These are phyloP conservation scores for Syngnathus acus DNA, from an alignment of 2,797 vertebrate genomes.

Conservation along the genomic window DNA sequence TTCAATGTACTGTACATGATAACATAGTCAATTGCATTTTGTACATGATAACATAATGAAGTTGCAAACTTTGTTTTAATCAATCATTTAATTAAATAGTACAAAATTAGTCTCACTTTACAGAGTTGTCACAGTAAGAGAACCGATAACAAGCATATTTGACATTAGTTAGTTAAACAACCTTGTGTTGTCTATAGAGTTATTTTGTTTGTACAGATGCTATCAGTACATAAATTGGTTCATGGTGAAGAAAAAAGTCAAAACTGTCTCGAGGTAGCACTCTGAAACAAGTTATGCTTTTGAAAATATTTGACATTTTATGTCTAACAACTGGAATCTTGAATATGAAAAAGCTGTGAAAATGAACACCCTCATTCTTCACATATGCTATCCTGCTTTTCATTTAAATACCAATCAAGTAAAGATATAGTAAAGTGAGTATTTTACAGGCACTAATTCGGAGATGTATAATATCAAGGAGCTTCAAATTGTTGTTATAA, in stretches of 20 bases:
- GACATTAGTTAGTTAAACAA: neutral
- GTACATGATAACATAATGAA: no score
- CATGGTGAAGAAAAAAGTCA: neutral
- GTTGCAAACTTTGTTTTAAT: no score
- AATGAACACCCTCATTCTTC: neutral
- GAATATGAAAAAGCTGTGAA: neutral
- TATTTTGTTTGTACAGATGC: neutral
- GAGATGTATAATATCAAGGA: constrained; percentile 53
- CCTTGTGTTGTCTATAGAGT: neutral
- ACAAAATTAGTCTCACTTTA: neutral
- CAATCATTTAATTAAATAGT: no score
- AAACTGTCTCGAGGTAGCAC: neutral
- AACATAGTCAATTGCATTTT: no score
- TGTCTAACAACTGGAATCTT: neutral
- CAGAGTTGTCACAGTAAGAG: neutral
- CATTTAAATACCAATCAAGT: constrained; percentile 28
- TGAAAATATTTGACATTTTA: neutral
- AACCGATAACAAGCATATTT: neutral
- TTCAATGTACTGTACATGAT: no score
- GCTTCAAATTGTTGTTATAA: constrained; percentile 57
- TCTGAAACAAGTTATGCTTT: neutral
- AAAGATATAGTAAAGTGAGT: constrained; percentile 49
- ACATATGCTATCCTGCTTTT: neutral
- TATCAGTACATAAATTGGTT: neutral
- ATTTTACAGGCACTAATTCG: constrained; percentile 55